Percentiles rank a stretch among this genome's conserved stretches.
phyloP scores from a whole-genome alignment of 2,888 invertebrate genomes.

The Pediacus dermestoides region DNA sequence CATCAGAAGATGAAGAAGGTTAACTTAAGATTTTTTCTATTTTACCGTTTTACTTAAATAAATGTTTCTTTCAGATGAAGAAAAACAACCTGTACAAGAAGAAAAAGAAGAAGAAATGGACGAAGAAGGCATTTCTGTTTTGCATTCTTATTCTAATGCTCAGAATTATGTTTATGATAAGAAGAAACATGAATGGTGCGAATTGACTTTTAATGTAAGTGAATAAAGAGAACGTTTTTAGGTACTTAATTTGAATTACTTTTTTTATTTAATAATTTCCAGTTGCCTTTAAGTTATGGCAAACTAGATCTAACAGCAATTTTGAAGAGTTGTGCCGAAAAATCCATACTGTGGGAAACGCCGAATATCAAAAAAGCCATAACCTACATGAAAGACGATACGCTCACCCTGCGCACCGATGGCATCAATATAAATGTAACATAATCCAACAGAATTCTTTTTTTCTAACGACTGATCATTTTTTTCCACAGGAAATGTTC shows the following conservation, averaged over 20 bases:
- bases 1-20: slow-evolving; percentile 23
- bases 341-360: slow-evolving; percentile 75
- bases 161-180: slow-evolving; percentile 71
- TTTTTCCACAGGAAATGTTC: slow-evolving; percentile 69
- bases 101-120: slow-evolving; percentile 49
- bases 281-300: slow-evolving; percentile 59
- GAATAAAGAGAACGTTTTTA: slow-evolving; percentile 5
- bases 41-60: no score
- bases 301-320: slow-evolving; percentile 75
- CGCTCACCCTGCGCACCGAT: slow-evolving; percentile 80
- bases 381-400: slow-evolving; percentile 64
- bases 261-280: no score
- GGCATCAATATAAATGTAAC: slow-evolving; percentile 83
- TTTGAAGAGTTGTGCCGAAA: slow-evolving; percentile 65
- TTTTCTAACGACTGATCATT: not conserved
- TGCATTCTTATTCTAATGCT: slow-evolving; percentile 36
- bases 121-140: slow-evolving; percentile 38
- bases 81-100: slow-evolving; percentile 53
- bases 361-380: slow-evolving; percentile 81
- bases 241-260: slow-evolving; percentile 9
- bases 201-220: slow-evolving; percentile 69
- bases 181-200: slow-evolving; percentile 77
- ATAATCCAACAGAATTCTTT: slow-evolving; percentile 11
- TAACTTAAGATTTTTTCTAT: not conserved
- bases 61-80: slow-evolving; percentile 50